phyloP scores from a whole-genome alignment of 2,797 vertebrate genomes.

The Catostomus latipinnis region DNA sequence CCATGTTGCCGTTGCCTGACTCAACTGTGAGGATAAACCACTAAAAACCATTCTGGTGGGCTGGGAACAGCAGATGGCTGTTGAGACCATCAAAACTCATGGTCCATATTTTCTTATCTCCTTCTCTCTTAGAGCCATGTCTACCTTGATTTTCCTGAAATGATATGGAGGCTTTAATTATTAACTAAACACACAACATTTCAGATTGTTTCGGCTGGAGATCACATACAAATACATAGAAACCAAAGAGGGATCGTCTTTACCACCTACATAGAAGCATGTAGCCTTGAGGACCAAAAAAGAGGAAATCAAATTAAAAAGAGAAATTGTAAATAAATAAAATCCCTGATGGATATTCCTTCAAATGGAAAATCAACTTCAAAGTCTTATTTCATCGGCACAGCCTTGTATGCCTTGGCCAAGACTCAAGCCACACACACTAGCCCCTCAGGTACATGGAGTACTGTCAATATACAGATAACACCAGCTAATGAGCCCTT shows the following conservation, averaged over 20 bases:
- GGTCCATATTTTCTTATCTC: slow-evolving; percentile 23
- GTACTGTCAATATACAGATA: slow-evolving; percentile 41
- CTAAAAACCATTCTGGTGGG: background rate
- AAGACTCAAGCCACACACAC: slow-evolving; percentile 60
- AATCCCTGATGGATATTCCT: slow-evolving; percentile 80
- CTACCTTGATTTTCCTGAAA: slow-evolving; percentile 4
- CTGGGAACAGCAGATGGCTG: background rate
- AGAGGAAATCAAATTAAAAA: background rate
- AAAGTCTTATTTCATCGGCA: slow-evolving; percentile 84
- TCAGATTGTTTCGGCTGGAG: slow-evolving; percentile 60
- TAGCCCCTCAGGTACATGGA: slow-evolving; percentile 79
- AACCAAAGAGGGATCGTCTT: slow-evolving; percentile 66
- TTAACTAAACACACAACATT: slow-evolving; percentile 57
- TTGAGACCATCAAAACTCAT: background rate
- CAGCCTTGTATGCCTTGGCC: slow-evolving; percentile 57
- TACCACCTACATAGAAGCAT: slow-evolving; percentile 70
- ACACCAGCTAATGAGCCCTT: slow-evolving; percentile 81
- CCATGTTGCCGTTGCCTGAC: background rate
- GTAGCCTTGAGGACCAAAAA: slow-evolving; percentile 72
- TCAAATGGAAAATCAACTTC: slow-evolving; percentile 83
- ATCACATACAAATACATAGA: slow-evolving; percentile 69
- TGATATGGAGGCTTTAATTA: slow-evolving; percentile 42
- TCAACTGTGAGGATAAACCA: background rate
- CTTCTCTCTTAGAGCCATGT: background rate
- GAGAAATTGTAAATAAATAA: slow-evolving; percentile 76